phyloP scores from a whole-genome alignment of 2,888 invertebrate species.

The Sphaeridia pumilis region DNA sequence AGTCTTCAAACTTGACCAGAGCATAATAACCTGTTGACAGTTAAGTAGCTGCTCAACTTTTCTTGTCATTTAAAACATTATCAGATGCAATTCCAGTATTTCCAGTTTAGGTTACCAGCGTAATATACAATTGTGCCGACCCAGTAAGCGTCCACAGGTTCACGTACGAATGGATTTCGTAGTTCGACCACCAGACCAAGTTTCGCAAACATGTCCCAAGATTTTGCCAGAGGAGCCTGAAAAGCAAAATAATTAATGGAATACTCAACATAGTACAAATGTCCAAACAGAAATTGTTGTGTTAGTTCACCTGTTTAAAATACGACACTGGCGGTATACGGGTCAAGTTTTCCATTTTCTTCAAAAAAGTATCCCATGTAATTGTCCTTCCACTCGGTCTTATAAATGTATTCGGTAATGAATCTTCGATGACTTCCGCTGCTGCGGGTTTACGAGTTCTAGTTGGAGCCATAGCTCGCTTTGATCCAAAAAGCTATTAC shows the following conservation, averaged over 20 bases:
- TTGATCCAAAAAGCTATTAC: too few relatives aligned
- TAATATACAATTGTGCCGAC: conserved; percentile 9
- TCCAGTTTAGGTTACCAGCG: not conserved
- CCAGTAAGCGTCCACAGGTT: conserved; percentile 1
- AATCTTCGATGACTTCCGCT: too few relatives aligned
- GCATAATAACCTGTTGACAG: conserved; percentile 8
- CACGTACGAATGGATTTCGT: conserved; percentile 4
- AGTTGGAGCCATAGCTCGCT: too few relatives aligned
- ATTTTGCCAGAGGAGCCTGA: conserved; percentile 5
- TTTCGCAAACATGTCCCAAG: conserved; percentile 5
- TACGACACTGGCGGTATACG: conserved; percentile 6
- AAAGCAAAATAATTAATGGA: not conserved
- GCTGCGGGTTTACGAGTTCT: too few relatives aligned
- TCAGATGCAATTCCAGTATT: not conserved
- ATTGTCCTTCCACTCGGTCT: conserved; percentile 7
- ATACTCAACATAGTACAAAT: not conserved
- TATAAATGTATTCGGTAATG: not conserved
- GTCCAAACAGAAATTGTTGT: not conserved
- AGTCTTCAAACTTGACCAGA: conserved; percentile 6
- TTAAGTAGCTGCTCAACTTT: too few relatives aligned
- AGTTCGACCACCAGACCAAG: conserved; percentile 3
- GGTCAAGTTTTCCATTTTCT: conserved; percentile 1
- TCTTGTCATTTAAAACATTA: not conserved
- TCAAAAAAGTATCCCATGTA: conserved; percentile 7
- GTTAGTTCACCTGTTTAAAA: conserved; percentile 1